These are phyloP conservation scores for Edolisoma coerulescens DNA, from an alignment of 2,113 vertebrate genomes.

Conservation along the genomic window DNA sequence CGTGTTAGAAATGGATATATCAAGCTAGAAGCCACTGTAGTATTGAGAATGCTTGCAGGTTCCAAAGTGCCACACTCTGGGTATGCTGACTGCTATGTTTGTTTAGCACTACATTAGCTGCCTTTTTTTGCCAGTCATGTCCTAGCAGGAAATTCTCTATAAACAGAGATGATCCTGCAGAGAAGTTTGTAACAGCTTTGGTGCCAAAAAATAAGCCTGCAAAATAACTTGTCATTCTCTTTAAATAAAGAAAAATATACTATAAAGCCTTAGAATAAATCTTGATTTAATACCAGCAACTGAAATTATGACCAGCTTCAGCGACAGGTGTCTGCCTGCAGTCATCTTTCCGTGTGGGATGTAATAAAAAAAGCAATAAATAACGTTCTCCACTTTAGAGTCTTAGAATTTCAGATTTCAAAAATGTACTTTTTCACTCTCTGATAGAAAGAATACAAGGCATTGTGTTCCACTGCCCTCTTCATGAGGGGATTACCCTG, in stretches of 20 bases:
- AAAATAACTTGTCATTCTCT: background rate
- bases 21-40: background rate
- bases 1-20: background rate
- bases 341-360: background rate
- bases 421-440: background rate
- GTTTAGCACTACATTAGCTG: background rate
- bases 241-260: background rate
- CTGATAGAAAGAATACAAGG: background rate
- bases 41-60: background rate
- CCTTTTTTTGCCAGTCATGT: background rate
- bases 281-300: background rate
- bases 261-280: background rate
- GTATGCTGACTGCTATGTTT: background rate
- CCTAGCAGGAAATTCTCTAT: background rate
- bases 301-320: background rate
- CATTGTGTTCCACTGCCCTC: background rate
- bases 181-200: background rate
- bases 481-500: background rate
- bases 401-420: background rate
- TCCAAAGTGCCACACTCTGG: background rate
- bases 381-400: background rate
- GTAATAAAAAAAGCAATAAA: background rate
- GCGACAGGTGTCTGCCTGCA: background rate
- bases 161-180: background rate
- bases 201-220: background rate